These are phyloP conservation scores for Brachyptera risi DNA, from an alignment of 2,888 invertebrate species.

Conservation along the genomic window DNA sequence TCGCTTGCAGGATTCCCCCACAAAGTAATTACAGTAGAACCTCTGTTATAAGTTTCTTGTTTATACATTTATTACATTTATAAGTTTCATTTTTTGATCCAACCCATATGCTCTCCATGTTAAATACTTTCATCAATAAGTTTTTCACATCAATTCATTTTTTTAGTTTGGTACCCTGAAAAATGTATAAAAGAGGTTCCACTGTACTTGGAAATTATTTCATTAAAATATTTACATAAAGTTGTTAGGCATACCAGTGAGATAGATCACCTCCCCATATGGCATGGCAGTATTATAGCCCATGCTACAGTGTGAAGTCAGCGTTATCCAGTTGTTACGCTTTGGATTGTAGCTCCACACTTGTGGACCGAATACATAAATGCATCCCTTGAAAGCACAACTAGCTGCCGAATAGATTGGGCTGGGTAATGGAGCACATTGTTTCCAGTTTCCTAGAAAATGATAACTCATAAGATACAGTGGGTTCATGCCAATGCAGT, in stretches of 20 bases:
- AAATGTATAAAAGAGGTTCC: too few relatives aligned
- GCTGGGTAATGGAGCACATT: conserved; percentile 34
- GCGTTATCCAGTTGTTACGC: conserved; percentile 31
- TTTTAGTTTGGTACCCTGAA: too few relatives aligned
- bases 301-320: conserved; percentile 23
- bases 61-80: too few relatives aligned
- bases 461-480: not conserved
- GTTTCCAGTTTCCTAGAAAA: conserved; percentile 35
- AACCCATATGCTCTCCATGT: too few relatives aligned
- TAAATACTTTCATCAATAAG: too few relatives aligned
- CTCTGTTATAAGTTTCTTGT: too few relatives aligned
- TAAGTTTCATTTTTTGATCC: too few relatives aligned
- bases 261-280: conserved; percentile 34
- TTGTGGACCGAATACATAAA: conserved; percentile 36
- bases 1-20: too few relatives aligned
- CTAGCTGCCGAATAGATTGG: conserved; percentile 36
- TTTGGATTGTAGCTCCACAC: conserved; percentile 35
- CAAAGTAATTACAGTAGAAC: too few relatives aligned
- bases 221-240: not conserved
- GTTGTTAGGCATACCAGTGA: conserved; percentile 33
- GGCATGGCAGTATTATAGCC: conserved; percentile 36
- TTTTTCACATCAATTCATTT: too few relatives aligned
- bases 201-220: too few relatives aligned
- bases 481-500: not conserved
- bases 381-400: conserved; percentile 34